Evolutionary conservation across 1,140 invertebrate species (phyloP).

Genomic region (Brachionus asplanchnoidis): DNA sequence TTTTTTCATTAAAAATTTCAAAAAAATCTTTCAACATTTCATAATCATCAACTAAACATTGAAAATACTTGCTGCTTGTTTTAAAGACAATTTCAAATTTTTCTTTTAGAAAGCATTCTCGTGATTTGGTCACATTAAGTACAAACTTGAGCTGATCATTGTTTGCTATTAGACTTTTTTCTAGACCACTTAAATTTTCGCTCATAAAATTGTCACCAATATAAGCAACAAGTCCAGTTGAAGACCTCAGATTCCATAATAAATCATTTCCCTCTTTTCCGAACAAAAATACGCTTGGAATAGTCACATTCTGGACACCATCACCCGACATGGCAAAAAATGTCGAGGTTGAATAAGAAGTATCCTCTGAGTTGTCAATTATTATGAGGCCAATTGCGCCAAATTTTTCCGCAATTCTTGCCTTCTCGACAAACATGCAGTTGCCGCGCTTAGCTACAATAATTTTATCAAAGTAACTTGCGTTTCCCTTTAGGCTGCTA

Average conservation of each 20-base stretch:
- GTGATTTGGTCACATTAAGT: neutral
- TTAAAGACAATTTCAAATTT: neutral
- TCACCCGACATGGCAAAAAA: conserved; percentile 95
- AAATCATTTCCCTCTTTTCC: conserved; percentile 64
- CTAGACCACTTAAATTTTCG: neutral
- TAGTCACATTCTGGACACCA: conserved; percentile 75
- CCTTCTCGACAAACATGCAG: conserved; percentile 91
- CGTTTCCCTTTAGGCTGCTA: conserved; percentile 60
- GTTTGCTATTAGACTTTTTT: neutral
- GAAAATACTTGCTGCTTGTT: neutral
- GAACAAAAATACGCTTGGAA: conserved; percentile 86
- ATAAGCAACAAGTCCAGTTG: neutral
- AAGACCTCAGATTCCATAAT: neutral
- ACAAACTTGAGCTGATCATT: neutral
- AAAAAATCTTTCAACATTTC: neutral
- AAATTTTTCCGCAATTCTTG: conserved; percentile 66
- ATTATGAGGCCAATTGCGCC: conserved; percentile 68
- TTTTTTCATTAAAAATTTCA: conserved; percentile 5
- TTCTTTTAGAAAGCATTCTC: neutral
- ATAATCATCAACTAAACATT: neutral
- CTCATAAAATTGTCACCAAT: neutral
- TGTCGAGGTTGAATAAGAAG: conserved; percentile 67
- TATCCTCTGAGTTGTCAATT: conserved; percentile 72
- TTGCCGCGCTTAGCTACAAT: conserved; percentile 77
- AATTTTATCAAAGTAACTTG: conserved; percentile 68